Base-by-base conservation (phyloP, 2,888 invertebrate species). In the Chelonus formosanus region DNA sequence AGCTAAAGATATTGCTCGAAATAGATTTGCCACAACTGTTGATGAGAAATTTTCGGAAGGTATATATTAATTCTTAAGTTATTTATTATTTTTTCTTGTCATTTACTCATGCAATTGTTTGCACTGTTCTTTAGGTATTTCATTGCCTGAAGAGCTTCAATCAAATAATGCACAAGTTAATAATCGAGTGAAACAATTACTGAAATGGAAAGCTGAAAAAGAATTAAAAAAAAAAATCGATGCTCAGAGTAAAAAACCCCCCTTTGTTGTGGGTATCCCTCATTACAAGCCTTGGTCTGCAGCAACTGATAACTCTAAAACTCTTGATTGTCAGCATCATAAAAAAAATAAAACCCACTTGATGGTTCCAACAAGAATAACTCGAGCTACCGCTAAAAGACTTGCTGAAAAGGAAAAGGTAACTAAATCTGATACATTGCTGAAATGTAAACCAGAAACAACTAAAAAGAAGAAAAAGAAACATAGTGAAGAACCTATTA, bases 381-480 rank as follows among this genome's bases (percentile, higher is more conserved):
- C 81, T 3, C 74, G 73, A 47, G 82, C 78, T 0, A 83, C 83
- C 0, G 75, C 79, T 55, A 83, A 81, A 47, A 73, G 82, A 31
- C 56, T 81, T 0, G 73, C 74, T 4, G 63, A 69, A 32, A 55
- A 45, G 4, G 6, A 40, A 5, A 53, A 66, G 6, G 7, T 63
- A 44, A 3, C 44, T 7, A 48, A 48, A 10, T 10, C 5, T n/a
- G 10, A 48, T n/a, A 10, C 10, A 32, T 31, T 31, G 8, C 52
- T 52, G n/a, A 63, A 35, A 3, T 3, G 6, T 43, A 7, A 58
- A 36, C 6, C 47, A n/a, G 7, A 34, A 10, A 34, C 4, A 54
- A 40, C 20, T 20, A 20, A 20, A 20, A 20, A 20, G 20, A 20
- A 20, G 20, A 20, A 2, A 20, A 20, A 20, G 20, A 20, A 20